Base-by-base conservation (phyloP, 2,113 vertebrate species). In the Lycaon pictus region DNA sequence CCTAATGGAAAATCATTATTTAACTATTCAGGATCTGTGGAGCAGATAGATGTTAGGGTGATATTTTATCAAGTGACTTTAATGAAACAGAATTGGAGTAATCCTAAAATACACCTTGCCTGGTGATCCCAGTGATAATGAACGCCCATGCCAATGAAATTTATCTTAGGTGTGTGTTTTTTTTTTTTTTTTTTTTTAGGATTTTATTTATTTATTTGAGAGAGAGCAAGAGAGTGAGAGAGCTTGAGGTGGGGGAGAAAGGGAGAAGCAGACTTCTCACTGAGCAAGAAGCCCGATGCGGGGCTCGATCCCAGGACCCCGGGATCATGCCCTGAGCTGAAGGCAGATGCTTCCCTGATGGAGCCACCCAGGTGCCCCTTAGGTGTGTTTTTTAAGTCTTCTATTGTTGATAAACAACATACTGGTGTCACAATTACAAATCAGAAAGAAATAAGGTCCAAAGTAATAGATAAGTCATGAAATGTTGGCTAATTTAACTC, bases 321-420 rank as follows among this genome's bases (percentile, higher is more conserved):
- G n/a, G 35, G 67, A 35, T 35, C 67, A 69, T 15, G 67, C 16
- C 16, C 32, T 69, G 67, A 69, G 32, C 32, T 17, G 3, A 69
- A 69, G 67, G 67, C 32, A 35, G 67, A 35, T 7, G 0, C 32
- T 69, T 35, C n/a, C 19, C 32, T 8, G 0, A 69, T 8, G n/a
- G 67, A n/a, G 67, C 67, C 67, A 19, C 7, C 67, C 32, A 19
- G 16, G 32, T 3, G 3, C 32, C 7, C 67, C 56, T 35, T 56
- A 37, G 29, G 25, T 62, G 35, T 82, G 43, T 16, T 48, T 29
- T 56, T 96, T 9, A 55, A 91, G 92, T 74, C 11, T 11, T 81
- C 71, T 88, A 8, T 90, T 90, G 88, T 83, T 93, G 69, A 74
- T 85, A 97, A 95, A 86, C 12, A 95, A 69, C 6, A 43, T 69